Evolutionary conservation across 2,797 vertebrate genomes (phyloP), one percentile per base, ranked within the genome.

Genomic region (Morus bassanus): DNA sequence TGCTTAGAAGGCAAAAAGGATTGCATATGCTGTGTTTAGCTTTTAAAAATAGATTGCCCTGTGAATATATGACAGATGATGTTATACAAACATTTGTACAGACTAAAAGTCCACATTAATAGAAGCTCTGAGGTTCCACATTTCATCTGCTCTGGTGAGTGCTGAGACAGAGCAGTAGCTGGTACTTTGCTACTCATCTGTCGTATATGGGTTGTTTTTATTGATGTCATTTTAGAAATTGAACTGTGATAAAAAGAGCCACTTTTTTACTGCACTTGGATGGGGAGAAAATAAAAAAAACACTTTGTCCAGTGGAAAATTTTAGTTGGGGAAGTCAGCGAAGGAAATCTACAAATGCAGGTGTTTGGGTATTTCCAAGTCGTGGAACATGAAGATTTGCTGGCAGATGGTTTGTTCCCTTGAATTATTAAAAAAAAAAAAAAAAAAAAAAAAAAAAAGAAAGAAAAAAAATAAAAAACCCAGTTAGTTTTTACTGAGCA

Each of bases 81-180:
- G 69, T 74, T 95, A 84, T 76, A 84, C 92, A 96, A 96, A 97
- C 96, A 96, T 95, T 96, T 97, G 92, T 85, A 81, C 82, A 95
- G 84, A 12, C 94, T 94, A 28, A 89, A 92, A 91, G 95, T 93
- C 88, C 11, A 13, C 72, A 35, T 75, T 83, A 95, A 78, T 53
- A 85, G 77, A 56, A 85, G 61, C 73, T 72, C 41, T 67, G 70
- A 94, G 73, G n/a, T 87, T 94, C 73, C 82, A 46, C 30, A 2
- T 96, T 83, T 93, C 68, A 45, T 75, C 61, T 85, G 74, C 60
- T 39, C 57, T 80, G 45, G 15, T 85, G 78, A 80, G 37, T 27
- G 18, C 70, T 87, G 60, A 83, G 60, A 64, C 39, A 72, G 33
- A 82, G 43, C 61, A 45, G 70, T 84, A 50, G 28, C 75, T 85